Evolutionary conservation across 1,140 invertebrate genomes (phyloP).

Genomic region (Riptortus pedestris): DNA sequence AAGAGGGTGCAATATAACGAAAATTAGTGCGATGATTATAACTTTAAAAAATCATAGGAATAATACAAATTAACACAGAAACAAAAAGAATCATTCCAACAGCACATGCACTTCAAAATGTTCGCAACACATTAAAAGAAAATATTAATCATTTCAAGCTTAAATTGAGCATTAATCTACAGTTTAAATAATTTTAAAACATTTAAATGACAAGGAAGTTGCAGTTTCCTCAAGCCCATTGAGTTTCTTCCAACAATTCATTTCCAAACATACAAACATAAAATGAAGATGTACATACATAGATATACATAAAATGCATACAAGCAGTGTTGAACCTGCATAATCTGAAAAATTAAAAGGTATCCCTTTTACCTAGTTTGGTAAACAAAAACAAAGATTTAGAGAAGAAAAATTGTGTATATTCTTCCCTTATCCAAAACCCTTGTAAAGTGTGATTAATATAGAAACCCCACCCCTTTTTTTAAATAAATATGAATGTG

Average conservation of each 20-base stretch:
- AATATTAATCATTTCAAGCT: background rate
- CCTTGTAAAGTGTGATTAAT: too few relatives aligned
- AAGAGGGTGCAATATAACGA: background rate
- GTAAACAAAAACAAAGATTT: too few relatives aligned
- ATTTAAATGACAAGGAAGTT: background rate
- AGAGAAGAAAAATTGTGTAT: too few relatives aligned
- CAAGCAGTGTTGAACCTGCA: too few relatives aligned
- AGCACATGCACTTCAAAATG: slow-evolving; percentile 7
- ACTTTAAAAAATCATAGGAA: too few relatives aligned
- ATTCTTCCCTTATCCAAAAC: too few relatives aligned
- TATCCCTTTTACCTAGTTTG: too few relatives aligned
- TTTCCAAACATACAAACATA: background rate
- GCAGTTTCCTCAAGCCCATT: background rate
- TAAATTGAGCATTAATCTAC: background rate
- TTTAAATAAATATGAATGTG: too few relatives aligned
- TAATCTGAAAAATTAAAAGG: too few relatives aligned
- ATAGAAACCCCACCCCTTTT: too few relatives aligned
- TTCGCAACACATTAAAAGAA: background rate
- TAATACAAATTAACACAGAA: background rate
- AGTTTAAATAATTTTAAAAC: background rate
- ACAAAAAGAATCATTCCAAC: slow-evolving; percentile 12
- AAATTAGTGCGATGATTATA: background rate
- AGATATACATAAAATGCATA: too few relatives aligned
- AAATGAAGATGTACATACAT: too few relatives aligned
- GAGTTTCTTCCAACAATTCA: background rate